These are phyloP conservation scores for Pachliopta kotzebuea DNA, from an alignment of 2,888 invertebrate species.

Conservation along the genomic window DNA sequence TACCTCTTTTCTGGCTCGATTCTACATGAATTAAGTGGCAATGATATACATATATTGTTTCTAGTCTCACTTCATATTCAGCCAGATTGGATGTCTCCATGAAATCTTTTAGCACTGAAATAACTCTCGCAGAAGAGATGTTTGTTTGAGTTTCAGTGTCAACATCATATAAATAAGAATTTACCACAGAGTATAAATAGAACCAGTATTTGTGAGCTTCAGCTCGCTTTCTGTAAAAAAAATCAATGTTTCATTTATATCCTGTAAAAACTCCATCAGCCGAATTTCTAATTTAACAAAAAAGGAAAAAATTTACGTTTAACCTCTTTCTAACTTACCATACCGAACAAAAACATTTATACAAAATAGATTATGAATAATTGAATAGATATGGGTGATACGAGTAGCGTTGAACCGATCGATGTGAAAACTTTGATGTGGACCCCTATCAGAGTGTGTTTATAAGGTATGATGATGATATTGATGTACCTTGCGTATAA, in stretches of 20 bases:
- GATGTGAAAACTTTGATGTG: no score
- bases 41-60: conserved; percentile 90
- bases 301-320: no score
- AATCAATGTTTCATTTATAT: not conserved
- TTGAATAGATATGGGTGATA: no score
- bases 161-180: conserved; percentile 75
- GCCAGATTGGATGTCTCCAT: conserved; percentile 91
- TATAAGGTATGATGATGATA: no score
- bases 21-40: conserved; percentile 85
- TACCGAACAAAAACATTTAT: no score
- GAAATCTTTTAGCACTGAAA: conserved; percentile 87
- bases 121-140: conserved; percentile 46
- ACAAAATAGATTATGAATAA: no score
- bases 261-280: no score
- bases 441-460: no score
- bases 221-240: conserved; percentile 77
- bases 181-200: conserved; percentile 87
- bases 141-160: conserved; percentile 37
- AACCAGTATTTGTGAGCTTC: conserved; percentile 95
- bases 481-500: conserved; percentile 80
- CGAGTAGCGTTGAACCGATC: no score
- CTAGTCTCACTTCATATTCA: conserved; percentile 89
- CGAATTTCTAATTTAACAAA: no score
- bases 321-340: no score
- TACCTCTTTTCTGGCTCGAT: conserved; percentile 64